Evolutionary conservation across 2,888 invertebrate genomes (phyloP).

Genomic region (Tachystola acroxantha): DNA sequence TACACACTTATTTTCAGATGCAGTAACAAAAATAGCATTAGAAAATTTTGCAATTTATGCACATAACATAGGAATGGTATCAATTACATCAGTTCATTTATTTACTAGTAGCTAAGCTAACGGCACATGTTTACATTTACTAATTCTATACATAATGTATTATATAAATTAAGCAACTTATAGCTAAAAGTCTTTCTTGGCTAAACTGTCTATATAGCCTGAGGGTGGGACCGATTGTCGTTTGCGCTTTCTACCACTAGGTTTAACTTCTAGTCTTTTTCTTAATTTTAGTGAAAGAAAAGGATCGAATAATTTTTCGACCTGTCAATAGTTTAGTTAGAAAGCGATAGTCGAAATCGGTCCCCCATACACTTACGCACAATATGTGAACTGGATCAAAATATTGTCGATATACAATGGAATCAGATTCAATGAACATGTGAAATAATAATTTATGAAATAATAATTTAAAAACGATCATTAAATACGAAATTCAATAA

Average conservation of each 20-base stretch:
- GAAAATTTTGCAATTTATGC: conserved; percentile 42
- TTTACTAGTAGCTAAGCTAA: conserved; percentile 46
- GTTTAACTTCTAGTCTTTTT: no score
- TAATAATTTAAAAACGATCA: conserved; percentile 18
- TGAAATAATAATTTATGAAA: no score
- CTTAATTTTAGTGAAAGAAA: no score
- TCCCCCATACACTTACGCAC: no score
- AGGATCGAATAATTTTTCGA: no score
- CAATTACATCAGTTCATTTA: conserved; percentile 56
- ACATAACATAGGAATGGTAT: conserved; percentile 34
- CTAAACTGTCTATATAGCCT: conserved; percentile 56
- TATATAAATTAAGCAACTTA: conserved; percentile 65
- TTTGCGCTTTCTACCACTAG: no score
- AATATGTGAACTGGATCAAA: conserved; percentile 2
- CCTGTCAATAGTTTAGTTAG: no score
- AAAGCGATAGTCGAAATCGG: no score
- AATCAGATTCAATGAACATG: no score
- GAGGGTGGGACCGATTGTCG: no score
- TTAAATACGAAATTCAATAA: conserved; percentile 13
- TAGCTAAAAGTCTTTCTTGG: conserved; percentile 69
- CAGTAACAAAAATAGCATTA: conserved; percentile 41
- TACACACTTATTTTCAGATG: conserved; percentile 39
- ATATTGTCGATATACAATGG: conserved; percentile 3
- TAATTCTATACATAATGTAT: conserved; percentile 39
- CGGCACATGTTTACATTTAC: conserved; percentile 47